These are phyloP conservation scores for Scaptomyza cyrtandrae DNA, from an alignment of 2,888 invertebrate species.

Conservation along the genomic window DNA sequence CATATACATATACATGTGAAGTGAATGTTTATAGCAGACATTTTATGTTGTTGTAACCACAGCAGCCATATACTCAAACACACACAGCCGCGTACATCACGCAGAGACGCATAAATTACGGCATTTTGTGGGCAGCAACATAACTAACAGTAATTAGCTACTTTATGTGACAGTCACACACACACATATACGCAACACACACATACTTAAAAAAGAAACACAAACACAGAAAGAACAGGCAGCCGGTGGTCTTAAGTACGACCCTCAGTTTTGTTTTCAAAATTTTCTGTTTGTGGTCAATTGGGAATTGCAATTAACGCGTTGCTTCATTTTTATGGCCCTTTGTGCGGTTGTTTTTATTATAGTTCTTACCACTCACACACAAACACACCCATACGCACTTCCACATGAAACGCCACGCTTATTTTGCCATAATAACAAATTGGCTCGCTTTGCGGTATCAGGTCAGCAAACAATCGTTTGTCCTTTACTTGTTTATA, in stretches of 20 bases:
- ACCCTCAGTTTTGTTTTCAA: constrained; percentile 57
- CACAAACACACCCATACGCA: background rate
- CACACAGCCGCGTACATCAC: constrained; percentile 27
- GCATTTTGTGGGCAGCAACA: constrained; percentile 72
- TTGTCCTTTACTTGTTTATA: constrained; percentile 21
- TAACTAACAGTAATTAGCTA: constrained; percentile 79
- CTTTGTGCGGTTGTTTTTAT: constrained; percentile 29
- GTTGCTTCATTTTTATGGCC: constrained; percentile 69
- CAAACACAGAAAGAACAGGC: constrained; percentile 8
- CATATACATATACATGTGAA: background rate
- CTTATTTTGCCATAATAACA: constrained; percentile 57
- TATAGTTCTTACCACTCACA: constrained; percentile 34
- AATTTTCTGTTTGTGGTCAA: constrained; percentile 68
- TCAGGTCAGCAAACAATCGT: constrained; percentile 11
- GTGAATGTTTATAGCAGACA: constrained; percentile 23
- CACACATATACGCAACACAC: no score
- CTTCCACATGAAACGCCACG: constrained; percentile 31
- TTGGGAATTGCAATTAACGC: constrained; percentile 77
- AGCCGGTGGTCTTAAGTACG: constrained; percentile 8
- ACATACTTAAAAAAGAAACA: constrained; percentile 14
- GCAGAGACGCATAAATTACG: constrained; percentile 62
- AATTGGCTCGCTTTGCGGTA: constrained; percentile 41
- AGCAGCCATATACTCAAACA: constrained; percentile 33
- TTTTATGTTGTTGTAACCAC: constrained; percentile 53
- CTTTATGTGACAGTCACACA: constrained; percentile 68